Evolutionary conservation across 2,888 invertebrate genomes (phyloP).

Genomic region (Pterostichus madidus): DNA sequence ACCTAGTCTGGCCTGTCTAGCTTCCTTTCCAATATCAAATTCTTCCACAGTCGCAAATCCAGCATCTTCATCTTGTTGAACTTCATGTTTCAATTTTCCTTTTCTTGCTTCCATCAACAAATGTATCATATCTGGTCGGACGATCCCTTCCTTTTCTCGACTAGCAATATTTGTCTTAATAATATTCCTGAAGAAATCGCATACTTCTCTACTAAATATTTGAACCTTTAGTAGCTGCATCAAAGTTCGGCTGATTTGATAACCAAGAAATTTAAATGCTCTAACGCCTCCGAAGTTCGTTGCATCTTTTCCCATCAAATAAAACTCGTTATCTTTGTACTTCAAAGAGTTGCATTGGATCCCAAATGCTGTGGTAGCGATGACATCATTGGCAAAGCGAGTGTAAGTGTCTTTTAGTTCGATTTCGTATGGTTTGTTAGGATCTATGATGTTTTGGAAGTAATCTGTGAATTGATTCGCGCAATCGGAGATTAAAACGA

Average conservation of each 20-base stretch:
- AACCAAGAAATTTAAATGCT: conserved; percentile 22
- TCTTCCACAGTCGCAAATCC: conserved; percentile 69
- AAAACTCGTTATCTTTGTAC: conserved; percentile 80
- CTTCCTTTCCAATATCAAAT: conserved; percentile 71
- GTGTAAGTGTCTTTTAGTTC: conserved; percentile 78
- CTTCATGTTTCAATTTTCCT: conserved; percentile 70
- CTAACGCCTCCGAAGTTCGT: conserved; percentile 33
- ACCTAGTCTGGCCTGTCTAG: conserved; percentile 31
- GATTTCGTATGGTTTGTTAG: conserved; percentile 70
- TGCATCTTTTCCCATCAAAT: conserved; percentile 72
- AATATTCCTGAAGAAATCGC: conserved; percentile 76
- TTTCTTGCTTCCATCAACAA: conserved; percentile 78
- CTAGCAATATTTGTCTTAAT: conserved; percentile 72
- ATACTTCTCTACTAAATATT: conserved; percentile 74
- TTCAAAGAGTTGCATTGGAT: conserved; percentile 79
- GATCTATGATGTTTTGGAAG: conserved; percentile 68
- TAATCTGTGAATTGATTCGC: conserved; percentile 69
- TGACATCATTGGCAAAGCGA: conserved; percentile 81
- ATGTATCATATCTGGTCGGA: conserved; percentile 79
- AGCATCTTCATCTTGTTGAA: conserved; percentile 45
- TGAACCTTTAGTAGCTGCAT: conserved; percentile 71
- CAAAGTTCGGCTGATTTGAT: background rate
- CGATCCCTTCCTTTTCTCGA: conserved; percentile 76
- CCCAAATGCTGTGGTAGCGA: conserved; percentile 81
- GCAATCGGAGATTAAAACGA: conserved; percentile 71